Evolutionary conservation across 2,888 invertebrate species (phyloP).

Genomic region (Tolmerus cingulatus): DNA sequence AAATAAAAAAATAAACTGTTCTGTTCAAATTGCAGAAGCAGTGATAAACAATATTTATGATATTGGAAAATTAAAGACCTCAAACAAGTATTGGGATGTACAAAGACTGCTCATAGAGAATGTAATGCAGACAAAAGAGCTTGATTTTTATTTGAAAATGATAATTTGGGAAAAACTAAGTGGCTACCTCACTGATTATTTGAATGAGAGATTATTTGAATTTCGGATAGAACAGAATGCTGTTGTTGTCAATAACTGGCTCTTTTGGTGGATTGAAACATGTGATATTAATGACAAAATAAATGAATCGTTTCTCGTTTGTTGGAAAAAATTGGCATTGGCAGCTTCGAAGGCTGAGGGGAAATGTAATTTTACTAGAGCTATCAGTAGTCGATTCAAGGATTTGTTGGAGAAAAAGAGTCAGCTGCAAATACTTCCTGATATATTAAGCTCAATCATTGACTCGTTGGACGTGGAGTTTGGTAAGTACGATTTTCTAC

Average conservation of each 20-base stretch:
- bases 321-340: constrained; percentile 56
- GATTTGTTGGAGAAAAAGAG: neutral
- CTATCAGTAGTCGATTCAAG: constrained; percentile 12
- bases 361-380: constrained; percentile 52
- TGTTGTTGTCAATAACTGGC: constrained; percentile 55
- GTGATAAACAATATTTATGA: constrained; percentile 19
- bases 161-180: constrained; percentile 57
- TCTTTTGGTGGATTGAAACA: constrained; percentile 58
- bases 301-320: constrained; percentile 53
- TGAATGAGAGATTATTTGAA: constrained; percentile 53
- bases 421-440: neutral
- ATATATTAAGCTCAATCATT: constrained; percentile 36
- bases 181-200: constrained; percentile 51
- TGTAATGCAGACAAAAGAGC: constrained; percentile 53
- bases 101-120: constrained; percentile 52
- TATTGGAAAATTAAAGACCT: neutral
- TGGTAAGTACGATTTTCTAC: constrained; percentile 40
- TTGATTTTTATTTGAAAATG: constrained; percentile 54
- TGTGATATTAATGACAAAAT: constrained; percentile 46
- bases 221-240: constrained; percentile 54
- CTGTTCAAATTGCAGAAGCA: neutral
- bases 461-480: constrained; percentile 16
- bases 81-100: constrained; percentile 48
- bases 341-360: constrained; percentile 54
- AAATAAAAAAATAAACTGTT: neutral